Evolutionary conservation across 2,113 vertebrate genomes (phyloP), one percentile per base, ranked within the genome.

Genomic region (Bufo bufo): DNA sequence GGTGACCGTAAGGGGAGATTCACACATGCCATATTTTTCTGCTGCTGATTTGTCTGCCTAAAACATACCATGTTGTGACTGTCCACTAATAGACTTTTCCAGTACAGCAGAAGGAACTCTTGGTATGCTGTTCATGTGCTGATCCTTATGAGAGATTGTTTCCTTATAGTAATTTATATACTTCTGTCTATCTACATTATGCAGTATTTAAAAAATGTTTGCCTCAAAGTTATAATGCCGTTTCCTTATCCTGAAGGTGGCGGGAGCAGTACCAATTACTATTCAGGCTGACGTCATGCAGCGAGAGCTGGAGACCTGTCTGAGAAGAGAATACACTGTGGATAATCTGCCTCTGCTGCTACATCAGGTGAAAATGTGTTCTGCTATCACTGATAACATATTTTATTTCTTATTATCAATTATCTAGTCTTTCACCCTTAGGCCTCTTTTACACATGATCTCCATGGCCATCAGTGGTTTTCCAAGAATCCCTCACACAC

Each of bases 261-360:
- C 91, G 0, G 89, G 90, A 89, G 89, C 91, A 58, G 91, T 93
- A 56, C 90, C 92, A 3, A 82, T 95, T 92, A 92, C 88, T 90
- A 91, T 96, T 92, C 92, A 92, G 89, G 92, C 93, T 50, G 92
- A 94, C 86, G 89, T 93, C 90, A 0, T 95, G 92, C 93, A 96
- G 92, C 95, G 92, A 92, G 97, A 97, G 93, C 89, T 93, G 91
- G 95, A 96, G 89, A 96, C 93, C 91, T 96, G 95, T 90, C 77
- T 94, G 84, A 93, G 90, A 86, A 91, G 90, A 20, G 94, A 92
- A 82, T 91, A 91, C 82, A 91, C 90, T 0, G 58, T 85, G 3
- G 91, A 94, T 13, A 94, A 87, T 58, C 90, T 94, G 75, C 93
- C 93, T 82, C 92, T 92, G 61, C 92, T 95, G 20, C 91, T 94